phyloP scores from a whole-genome alignment of 1,140 invertebrate genomes.

The Galleria mellonella region DNA sequence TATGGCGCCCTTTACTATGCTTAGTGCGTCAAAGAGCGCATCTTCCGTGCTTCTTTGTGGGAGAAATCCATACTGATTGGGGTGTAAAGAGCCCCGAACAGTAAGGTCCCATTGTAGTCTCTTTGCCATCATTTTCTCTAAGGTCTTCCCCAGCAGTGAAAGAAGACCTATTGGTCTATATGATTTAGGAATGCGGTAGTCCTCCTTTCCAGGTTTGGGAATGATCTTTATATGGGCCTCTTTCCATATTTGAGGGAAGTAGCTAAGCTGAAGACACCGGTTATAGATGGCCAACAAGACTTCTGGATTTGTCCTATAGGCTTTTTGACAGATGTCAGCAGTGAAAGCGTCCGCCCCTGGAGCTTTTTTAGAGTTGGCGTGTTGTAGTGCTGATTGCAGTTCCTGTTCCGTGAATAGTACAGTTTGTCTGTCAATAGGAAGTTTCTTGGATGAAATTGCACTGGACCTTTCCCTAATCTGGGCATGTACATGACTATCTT shows the following conservation, averaged over 20 bases:
- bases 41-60: neutral
- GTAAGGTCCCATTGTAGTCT: neutral
- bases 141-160: neutral
- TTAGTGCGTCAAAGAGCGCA: neutral
- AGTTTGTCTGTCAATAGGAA: neutral
- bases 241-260: neutral
- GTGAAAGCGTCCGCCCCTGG: conserved; percentile 6
- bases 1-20: neutral
- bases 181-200: neutral
- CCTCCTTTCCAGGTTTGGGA: neutral
- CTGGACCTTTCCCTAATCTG: too few species aligned
- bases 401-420: neutral
- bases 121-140: neutral
- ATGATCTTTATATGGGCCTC: neutral
- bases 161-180: neutral
- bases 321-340: conserved; percentile 2
- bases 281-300: neutral
- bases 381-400: neutral
- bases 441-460: too few species aligned
- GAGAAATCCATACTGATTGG: neutral
- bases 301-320: neutral
- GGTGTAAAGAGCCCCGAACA: neutral
- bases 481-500: too few species aligned
- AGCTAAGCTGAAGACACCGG: neutral
- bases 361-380: conserved; percentile 5